Percentiles rank a stretch among this genome's conserved stretches.
phyloP scores from a whole-genome alignment of 2,888 invertebrate species.

The Allophyes oxyacanthae region DNA sequence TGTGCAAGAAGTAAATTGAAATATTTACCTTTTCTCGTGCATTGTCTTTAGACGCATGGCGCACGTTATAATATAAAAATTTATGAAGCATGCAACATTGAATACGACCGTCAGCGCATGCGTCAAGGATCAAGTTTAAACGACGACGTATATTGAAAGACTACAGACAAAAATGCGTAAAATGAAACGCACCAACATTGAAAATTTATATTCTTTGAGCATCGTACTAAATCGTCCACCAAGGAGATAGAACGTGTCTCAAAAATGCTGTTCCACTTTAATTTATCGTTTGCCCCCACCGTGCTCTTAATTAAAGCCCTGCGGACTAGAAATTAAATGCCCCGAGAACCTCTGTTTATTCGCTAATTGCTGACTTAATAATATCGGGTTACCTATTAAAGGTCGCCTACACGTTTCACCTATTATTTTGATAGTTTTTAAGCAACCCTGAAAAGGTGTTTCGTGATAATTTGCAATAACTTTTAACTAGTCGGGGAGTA shows the following conservation, averaged over 20 bases:
- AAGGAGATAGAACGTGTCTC: conserved; percentile 31
- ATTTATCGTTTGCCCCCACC: conserved; percentile 48
- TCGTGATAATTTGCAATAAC: background rate
- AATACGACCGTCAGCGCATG: no score
- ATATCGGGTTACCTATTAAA: conserved; percentile 56
- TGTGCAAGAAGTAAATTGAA: no score
- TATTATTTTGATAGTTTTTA: conserved; percentile 47
- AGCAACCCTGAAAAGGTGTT: conserved; percentile 5
- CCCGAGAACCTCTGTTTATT: conserved; percentile 60
- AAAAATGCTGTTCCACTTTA: conserved; percentile 44
- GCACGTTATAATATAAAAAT: no score
- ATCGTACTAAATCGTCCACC: conserved; percentile 24
- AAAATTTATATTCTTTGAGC: conserved; percentile 18
- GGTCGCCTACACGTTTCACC: conserved; percentile 25
- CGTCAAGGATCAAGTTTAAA: no score
- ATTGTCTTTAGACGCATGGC: no score
- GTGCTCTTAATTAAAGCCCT: conserved; percentile 64
- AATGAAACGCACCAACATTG: background rate
- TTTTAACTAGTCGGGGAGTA: conserved; percentile 1
- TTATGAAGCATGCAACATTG: no score
- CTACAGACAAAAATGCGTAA: background rate
- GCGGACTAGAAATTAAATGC: conserved; percentile 63
- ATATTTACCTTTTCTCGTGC: no score
- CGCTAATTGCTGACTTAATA: conserved; percentile 67
- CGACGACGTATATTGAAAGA: no score